phyloP scores from a whole-genome alignment of 2,113 vertebrate genomes.

The Capricornis sumatraensis region DNA sequence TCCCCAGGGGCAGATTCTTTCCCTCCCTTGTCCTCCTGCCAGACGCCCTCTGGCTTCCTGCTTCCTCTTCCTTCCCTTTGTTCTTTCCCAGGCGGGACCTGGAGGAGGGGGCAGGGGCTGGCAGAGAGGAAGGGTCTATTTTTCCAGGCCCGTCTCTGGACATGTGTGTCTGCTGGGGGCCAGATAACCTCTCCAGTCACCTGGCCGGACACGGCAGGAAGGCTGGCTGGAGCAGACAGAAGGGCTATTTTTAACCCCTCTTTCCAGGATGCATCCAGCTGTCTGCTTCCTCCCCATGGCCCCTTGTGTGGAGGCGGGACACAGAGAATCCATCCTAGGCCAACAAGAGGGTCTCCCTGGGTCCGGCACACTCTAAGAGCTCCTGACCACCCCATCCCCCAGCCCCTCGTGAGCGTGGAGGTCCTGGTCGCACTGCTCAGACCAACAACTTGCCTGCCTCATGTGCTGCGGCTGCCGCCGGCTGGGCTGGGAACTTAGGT shows the following conservation, averaged over 20 bases:
- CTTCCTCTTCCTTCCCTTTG: conserved; percentile 12
- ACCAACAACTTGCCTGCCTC: conserved; percentile 48
- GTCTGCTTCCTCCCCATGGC: neutral
- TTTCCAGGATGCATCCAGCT: neutral
- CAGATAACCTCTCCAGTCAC: neutral
- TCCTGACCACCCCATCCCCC: neutral
- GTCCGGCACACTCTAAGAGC: accelerated
- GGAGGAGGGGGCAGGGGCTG: neutral
- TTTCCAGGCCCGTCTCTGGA: neutral
- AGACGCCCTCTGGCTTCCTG: conserved; percentile 23
- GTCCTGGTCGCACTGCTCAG: accelerated
- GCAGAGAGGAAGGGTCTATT: conserved; percentile 7
- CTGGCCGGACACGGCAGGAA: neutral
- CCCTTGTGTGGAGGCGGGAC: neutral
- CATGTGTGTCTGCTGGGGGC: neutral
- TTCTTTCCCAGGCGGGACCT: neutral
- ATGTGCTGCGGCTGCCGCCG: accelerated
- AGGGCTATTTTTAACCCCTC: conserved; percentile 40
- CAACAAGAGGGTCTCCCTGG: neutral
- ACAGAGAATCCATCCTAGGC: neutral
- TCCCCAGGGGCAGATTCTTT: neutral
- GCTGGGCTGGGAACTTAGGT: conserved; percentile 60
- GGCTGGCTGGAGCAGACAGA: accelerated
- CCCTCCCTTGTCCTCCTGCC: neutral
- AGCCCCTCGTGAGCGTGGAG: neutral